Base-by-base conservation (phyloP, 1,140 invertebrate genomes). In the Atta colombica region DNA sequence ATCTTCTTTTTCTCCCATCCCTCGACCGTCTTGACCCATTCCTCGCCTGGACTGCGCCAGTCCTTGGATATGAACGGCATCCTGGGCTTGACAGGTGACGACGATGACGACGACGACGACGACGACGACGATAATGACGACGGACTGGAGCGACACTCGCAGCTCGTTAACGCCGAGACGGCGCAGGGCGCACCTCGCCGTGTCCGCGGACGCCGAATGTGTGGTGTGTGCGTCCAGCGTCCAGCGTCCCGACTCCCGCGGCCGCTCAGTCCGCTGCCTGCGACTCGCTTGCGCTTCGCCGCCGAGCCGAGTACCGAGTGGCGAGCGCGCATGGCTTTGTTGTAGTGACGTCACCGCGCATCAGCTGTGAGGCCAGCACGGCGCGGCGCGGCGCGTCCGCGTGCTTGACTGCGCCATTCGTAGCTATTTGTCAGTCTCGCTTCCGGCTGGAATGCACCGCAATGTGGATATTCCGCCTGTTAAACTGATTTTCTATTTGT, bases 61-160 rank as follows among this genome's bases (percentile, higher is more conserved):
- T 98, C 98, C 96, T 98, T 98, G 45, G 98, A 98, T 95, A 98
- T 98, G 96, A 99, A 99, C 91, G 99, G 99, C 99, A 99, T 99
- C 49, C 45, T 81, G 18, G 58, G 61, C 71, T 51, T 39, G 6
- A n/a, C 14, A 21, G 31, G 6, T n/a, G 21, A 21, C 21, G 21
- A 21, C 21, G 65, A 25, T n/a, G 49, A 16, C 77, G 16, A 53
- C 61, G 55, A n/a, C 14, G 18, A 18, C n/a, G 53, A 61, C 28
- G 25, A 39, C 55, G 63, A 66, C 60, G 28, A 61, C 18, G 10
- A 39, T 7, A 16, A 21, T 55, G 28, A 31, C 61, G 25, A 55
- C 71, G 45, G 12, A 21, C 25, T 66, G 60, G 49, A 74, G 49
- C 77, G 58, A 78, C 77, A 58, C 55, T 25, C 58, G 21, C 71